Base-by-base conservation (phyloP, 2,113 vertebrate genomes). In the Elachura formosa region DNA sequence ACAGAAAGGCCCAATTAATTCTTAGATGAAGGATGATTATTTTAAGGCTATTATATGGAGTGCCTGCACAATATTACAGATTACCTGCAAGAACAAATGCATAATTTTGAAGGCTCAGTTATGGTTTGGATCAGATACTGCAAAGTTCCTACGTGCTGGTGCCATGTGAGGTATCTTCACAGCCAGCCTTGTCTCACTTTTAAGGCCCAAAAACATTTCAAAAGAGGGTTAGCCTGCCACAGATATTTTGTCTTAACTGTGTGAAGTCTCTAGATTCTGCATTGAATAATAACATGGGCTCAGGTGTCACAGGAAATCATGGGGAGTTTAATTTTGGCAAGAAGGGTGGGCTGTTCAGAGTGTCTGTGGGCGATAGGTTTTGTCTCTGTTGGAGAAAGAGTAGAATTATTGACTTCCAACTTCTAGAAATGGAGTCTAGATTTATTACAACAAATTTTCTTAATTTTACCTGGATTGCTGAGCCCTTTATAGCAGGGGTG, bases 141-240 rank as follows among this genome's bases (percentile, higher is more conserved):
- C 8, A 1, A 12, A 83, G 15, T 33, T 84, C 33, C 21, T n/a
- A 0, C 0, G 0, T 41, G 19, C 3, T 7, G 12, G 6, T 28
- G 9, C 1, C 3, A 14, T 10, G 46, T 54, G 38, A 71, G 38
- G 24, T 1, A 11, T 6, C 10, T 11, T 73, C 87, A 43, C 24
- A 76, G 45, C 1, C 45, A 59, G 58, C 12, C 76, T 61, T 71
- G 43, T 36, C 52, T 41, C 22, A 3, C 16, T 43, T 64, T 90
- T 72, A 36, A 43, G 33, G 16, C 19, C 29, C 38, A 40, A 72
- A 85, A 89, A 15, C 33, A 24, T 13, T 61, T 83, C 55, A 23
- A 41, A 71, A 85, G 25, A 67, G 19, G 10, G 4, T 75, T 69
- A 62, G 12, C 26, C 29, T 91, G 29, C 21, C 46, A 45, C 21